These are phyloP conservation scores for Lycocerus yunnanus DNA, from an alignment of 2,888 invertebrate genomes.

Conservation along the genomic window DNA sequence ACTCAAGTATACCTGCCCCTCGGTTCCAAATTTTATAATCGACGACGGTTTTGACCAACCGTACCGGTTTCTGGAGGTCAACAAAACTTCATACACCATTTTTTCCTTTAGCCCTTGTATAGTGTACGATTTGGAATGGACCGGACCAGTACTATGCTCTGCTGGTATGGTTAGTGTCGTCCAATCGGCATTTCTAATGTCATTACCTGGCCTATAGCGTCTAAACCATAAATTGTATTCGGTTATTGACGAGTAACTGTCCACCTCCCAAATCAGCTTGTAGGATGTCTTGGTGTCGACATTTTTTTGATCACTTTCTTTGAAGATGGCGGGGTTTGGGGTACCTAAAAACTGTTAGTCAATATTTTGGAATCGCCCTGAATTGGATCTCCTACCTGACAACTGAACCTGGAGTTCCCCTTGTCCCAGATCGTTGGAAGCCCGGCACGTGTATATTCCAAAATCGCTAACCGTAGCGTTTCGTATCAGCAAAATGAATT, in stretches of 20 bases:
- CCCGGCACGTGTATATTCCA: constrained; percentile 79
- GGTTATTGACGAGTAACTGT: constrained; percentile 78
- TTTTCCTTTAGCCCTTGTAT: constrained; percentile 74
- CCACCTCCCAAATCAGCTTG: constrained; percentile 82
- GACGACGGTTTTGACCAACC: constrained; percentile 85
- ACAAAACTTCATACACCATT: constrained; percentile 76
- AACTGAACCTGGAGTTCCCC: constrained; percentile 73
- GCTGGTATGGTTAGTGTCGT: constrained; percentile 72
- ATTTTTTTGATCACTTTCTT: constrained; percentile 59
- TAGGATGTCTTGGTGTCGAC: constrained; percentile 62
- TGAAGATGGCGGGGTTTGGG: constrained; percentile 71
- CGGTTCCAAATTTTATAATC: constrained; percentile 76
- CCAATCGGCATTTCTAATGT: constrained; percentile 63
- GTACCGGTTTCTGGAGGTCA: constrained; percentile 80
- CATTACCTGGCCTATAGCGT: constrained; percentile 57
- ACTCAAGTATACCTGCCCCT: constrained; percentile 72
- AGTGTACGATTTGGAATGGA: constrained; percentile 77
- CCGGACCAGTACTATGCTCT: constrained; percentile 68
- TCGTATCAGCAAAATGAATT: constrained; percentile 70
- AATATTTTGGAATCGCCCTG: neutral
- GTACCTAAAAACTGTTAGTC: constrained; percentile 58
- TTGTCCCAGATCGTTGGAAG: constrained; percentile 74
- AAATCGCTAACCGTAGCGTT: constrained; percentile 71
- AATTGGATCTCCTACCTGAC: constrained; percentile 60
- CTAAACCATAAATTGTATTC: constrained; percentile 70